Evolutionary conservation across 2,113 vertebrate genomes (phyloP), one percentile per base, ranked within the genome.

Genomic region (Trachemys scripta): DNA sequence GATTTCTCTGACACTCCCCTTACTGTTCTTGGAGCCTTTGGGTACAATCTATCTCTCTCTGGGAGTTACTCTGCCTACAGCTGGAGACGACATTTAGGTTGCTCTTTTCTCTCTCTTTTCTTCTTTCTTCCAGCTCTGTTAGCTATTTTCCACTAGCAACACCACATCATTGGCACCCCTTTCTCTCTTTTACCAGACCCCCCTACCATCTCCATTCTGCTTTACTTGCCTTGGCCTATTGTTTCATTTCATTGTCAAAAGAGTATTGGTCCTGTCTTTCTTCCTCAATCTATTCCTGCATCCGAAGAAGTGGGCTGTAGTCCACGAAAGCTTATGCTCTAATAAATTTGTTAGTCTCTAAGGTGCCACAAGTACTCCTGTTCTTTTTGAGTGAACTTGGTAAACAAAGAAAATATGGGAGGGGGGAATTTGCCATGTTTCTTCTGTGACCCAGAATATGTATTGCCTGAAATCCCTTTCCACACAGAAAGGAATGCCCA

Each of bases 401-500:
- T 91, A 84, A 87, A 94, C 72, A 92, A 91, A 95, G 78, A 31
- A 54, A 5, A 3, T 2, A 19, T 24, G 85, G 51, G 54, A 87
- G 27, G 1, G 22, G 96, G 91, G 85, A 5, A 90, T 16, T 51
- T 91, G 79, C 42, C 72, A 93, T 83, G 79, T 97, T 95, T 93
- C 90, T 79, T 96, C 88, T 38, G 29, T 84, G 79, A 42, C 38
- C 82, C 31, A 90, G 91, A 93, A 91, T 87, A 90, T 85, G 35
- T 87, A 88, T 92, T 97, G 93, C 88, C 90, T 97, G 90, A 94
- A 93, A 72, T 35, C 47, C 57, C 17, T 90, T 91, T 57, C 97
- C 91, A 96, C 90, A 95, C 72, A 90, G 90, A 97, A 94, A 72
- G 19, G 93, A 84, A 85, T 97, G 90, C 47, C 50, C 49, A 20